These are phyloP conservation scores for Delphinapterus leucas DNA, from an alignment of 2,113 vertebrate genomes.

Conservation along the genomic window DNA sequence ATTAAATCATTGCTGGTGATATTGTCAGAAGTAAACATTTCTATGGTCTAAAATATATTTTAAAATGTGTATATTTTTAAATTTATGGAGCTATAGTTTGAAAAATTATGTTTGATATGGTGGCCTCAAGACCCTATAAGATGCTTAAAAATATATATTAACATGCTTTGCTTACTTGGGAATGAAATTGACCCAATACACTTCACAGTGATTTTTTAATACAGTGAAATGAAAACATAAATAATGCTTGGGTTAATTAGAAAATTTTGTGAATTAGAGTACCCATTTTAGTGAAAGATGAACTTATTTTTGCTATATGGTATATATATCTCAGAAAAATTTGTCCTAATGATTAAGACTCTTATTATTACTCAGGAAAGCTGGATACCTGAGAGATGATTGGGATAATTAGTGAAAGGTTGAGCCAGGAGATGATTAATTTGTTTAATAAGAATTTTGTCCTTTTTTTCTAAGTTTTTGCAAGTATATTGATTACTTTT, in stretches of 20 bases:
- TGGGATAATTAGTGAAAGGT: background rate
- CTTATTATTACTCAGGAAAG: background rate
- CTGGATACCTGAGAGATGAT: background rate
- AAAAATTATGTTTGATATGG: background rate
- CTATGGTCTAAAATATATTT: background rate
- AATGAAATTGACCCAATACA: background rate
- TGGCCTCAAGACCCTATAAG: background rate
- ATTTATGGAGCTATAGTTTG: background rate
- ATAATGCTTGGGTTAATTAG: background rate
- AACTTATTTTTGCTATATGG: background rate
- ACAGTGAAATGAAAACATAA: background rate
- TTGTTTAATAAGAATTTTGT: background rate
- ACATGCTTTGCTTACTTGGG: background rate
- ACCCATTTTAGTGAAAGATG: background rate
- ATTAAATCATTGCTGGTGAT: background rate
- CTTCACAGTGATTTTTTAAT: background rate
- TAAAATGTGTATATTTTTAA: background rate
- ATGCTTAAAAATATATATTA: background rate
- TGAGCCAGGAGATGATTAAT: background rate
- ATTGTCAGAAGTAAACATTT: background rate
- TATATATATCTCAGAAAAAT: background rate
- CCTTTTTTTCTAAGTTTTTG: background rate
- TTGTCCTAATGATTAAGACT: background rate
- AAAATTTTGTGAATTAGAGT: background rate
- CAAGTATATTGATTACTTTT: background rate